phyloP scores from a whole-genome alignment of 1,140 invertebrate species.

The Saccostrea cuccullata region DNA sequence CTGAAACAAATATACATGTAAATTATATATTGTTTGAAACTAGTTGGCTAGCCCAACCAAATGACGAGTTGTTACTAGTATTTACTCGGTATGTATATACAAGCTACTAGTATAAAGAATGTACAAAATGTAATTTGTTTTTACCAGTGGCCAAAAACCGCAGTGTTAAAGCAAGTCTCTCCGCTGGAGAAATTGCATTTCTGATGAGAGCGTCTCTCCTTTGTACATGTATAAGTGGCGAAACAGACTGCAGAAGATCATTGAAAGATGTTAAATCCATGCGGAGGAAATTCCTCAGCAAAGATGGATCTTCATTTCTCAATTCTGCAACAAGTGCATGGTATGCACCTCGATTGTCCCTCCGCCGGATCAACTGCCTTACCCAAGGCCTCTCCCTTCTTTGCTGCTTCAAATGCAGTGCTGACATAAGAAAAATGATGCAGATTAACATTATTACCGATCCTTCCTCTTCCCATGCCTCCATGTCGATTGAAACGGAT shows the following conservation, averaged over 20 bases:
- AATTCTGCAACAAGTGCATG: neutral
- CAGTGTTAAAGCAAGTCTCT: slow-evolving; percentile 37
- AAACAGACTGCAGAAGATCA: neutral
- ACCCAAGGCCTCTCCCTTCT: too few relatives aligned
- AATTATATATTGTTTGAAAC: neutral
- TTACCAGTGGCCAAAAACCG: slow-evolving; percentile 43
- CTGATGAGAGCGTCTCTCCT: neutral
- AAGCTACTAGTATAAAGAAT: too few relatives aligned
- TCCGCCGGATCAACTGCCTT: too few relatives aligned
- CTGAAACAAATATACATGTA: slow-evolving; percentile 33
- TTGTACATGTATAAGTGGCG: neutral
- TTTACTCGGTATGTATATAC: too few relatives aligned
- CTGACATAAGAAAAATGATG: too few relatives aligned
- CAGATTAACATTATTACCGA: too few relatives aligned
- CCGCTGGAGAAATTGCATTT: neutral
- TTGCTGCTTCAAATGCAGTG: too few relatives aligned
- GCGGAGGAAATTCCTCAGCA: neutral
- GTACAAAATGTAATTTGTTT: too few relatives aligned
- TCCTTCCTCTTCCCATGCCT: too few relatives aligned
- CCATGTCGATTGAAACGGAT: too few relatives aligned
- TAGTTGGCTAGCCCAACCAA: neutral
- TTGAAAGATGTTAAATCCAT: neutral
- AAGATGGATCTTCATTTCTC: neutral
- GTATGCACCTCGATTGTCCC: neutral
- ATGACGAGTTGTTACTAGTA: too few relatives aligned